Base-by-base conservation (phyloP, 1,140 invertebrate species). In the Trachymyrmex cornetzi region DNA sequence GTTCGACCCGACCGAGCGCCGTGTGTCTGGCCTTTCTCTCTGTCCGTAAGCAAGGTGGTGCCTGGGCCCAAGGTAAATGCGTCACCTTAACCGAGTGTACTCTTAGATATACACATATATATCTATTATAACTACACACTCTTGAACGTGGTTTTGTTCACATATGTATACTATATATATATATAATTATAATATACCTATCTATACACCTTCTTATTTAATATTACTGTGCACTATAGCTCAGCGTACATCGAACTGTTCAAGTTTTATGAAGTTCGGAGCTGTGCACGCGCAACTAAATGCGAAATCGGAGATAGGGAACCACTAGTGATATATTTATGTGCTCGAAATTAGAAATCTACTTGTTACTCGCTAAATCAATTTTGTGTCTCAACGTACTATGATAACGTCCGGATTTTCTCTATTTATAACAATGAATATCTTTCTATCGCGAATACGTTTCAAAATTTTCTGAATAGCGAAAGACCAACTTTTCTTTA, bases 1-100 rank as follows among this genome's bases (percentile, higher is more conserved):
- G 92, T 93, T 93, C 93, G 94, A 94, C 93, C 94, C 93, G 92
- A 94, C 91, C 94, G 93, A 95, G 91, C 94, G 92, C 91, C 93
- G 91, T 94, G 79, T 95, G 93, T 94, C 94, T 95, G 94, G 94
- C 94, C 94, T 95, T 95, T 95, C 94, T 94, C 94, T 95, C 94
- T 95, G 94, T 95, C 93, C 94, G 94, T 95, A 95, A 95, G 93
- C 94, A 95, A 95, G 95, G 95, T 95, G 95, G 95, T 95, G 94
- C 94, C 94, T 95, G 94, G 95, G 95, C 94, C 94, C 94, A 95
- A 95, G 95, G 95, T 95, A 95, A 95, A 94, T 95, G 94, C 94
- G 94, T 95, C 95, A 95, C 95, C 95, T 95, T 95, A 95, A 95
- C 92, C 93, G 94, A 95, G 94, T 95, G 95, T 95, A 95, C 92